Percentiles rank a stretch among this genome's conserved stretches.
Evolutionary conservation across 92 coral and sea anemone genomes (phyloP).

Genomic region (Galaxea fascicularis): DNA sequence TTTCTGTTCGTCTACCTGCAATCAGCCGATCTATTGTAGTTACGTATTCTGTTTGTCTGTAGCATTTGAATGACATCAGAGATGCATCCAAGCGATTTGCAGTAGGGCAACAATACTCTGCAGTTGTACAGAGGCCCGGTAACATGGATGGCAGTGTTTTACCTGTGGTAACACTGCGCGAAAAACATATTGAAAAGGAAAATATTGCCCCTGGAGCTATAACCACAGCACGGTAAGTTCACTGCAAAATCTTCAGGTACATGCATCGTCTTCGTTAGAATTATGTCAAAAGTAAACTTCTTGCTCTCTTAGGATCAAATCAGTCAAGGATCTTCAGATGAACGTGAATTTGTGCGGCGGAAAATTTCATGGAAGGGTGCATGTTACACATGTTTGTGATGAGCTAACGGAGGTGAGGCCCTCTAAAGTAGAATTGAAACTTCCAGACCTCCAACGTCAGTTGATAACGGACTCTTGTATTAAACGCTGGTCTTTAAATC

Average conservation of each 20-base stretch:
- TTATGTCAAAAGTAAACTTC: background rate
- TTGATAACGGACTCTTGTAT: background rate
- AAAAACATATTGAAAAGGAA: conserved; percentile 46
- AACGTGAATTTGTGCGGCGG: conserved; percentile 81
- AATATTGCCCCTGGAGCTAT: conserved; percentile 74
- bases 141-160: conserved; percentile 1
- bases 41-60: conserved; percentile 4
- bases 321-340: conserved; percentile 84
- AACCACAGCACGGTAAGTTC: conserved; percentile 80
- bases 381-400: conserved; percentile 77
- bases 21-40: background rate
- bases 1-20: background rate
- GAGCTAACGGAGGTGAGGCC: conserved; percentile 74
- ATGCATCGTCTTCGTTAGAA: background rate
- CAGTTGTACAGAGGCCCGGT: conserved; percentile 56
- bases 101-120: conserved; percentile 77
- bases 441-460: background rate
- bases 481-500: background rate
- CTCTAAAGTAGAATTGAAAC: background rate
- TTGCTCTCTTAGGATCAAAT: conserved; percentile 67
- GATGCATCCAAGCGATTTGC: conserved; percentile 89
- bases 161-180: conserved; percentile 57
- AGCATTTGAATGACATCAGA: conserved; percentile 92
- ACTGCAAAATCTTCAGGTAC: background rate
- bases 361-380: conserved; percentile 85